phyloP scores from a whole-genome alignment of 2,797 vertebrate genomes.

The Furcifer pardalis region DNA sequence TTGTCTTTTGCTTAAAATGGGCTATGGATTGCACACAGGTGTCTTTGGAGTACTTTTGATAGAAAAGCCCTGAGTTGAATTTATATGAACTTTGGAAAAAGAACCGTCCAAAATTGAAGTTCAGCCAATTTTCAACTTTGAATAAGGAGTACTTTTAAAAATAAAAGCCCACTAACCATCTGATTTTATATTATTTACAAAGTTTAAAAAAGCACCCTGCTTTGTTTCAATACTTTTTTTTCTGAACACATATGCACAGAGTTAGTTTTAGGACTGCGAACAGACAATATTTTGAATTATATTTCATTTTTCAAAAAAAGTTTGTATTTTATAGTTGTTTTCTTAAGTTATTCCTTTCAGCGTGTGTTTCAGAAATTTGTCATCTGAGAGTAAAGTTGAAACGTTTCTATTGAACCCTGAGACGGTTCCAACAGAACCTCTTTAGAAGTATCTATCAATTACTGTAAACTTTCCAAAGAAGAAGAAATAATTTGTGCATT shows the following conservation, averaged over 20 bases:
- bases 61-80: conserved; percentile 45
- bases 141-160: conserved; percentile 66
- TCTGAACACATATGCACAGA: conserved; percentile 16
- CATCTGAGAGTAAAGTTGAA: conserved; percentile 2
- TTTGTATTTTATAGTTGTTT: conserved; percentile 33
- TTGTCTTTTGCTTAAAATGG: conserved; percentile 74
- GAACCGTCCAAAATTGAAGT: conserved; percentile 59
- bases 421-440: conserved; percentile 46
- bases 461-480: neutral
- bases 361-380: conserved; percentile 29
- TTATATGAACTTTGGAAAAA: conserved; percentile 67
- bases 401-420: conserved; percentile 25
- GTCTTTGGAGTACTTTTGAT: conserved; percentile 73
- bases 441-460: conserved; percentile 25
- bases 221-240: conserved; percentile 61
- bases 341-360: neutral
- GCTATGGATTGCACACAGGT: conserved; percentile 78
- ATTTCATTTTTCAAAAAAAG: conserved; percentile 18
- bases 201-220: conserved; percentile 48
- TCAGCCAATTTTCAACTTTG: conserved; percentile 69
- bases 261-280: conserved; percentile 52
- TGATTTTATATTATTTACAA: conserved; percentile 65
- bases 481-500: conserved; percentile 22
- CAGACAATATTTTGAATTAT: conserved; percentile 43
- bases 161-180: conserved; percentile 41